Conservation (phyloP, 2,113 vertebrate genomes). For the Hydropotes inermis region DNA sequence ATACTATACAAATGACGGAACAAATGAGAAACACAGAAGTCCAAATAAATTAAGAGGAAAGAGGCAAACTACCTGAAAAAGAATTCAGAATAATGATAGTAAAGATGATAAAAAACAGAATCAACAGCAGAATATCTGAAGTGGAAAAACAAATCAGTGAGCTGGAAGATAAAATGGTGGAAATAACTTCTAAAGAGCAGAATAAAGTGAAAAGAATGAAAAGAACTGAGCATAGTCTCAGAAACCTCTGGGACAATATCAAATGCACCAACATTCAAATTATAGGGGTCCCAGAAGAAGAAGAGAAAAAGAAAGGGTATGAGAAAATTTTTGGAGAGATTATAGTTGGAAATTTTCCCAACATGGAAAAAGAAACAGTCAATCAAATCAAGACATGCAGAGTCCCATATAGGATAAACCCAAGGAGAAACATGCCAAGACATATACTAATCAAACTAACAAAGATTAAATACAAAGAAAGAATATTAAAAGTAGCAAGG, state of each 20-base stretch:
- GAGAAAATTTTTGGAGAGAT: not conserved
- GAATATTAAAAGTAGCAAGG: not conserved
- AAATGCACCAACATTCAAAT: not conserved
- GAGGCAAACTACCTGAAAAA: not conserved
- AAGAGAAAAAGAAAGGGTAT: not conserved
- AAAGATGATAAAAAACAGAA: not conserved
- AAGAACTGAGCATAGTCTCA: not conserved
- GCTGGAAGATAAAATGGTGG: not conserved
- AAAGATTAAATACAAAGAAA: not conserved
- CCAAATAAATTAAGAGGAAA: not conserved
- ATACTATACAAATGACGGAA: not conserved
- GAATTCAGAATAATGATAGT: not conserved
- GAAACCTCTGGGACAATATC: not conserved
- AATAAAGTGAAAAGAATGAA: not conserved
- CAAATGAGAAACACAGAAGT: not conserved
- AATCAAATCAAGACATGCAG: not conserved
- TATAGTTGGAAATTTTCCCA: not conserved
- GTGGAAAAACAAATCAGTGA: fast-evolving
- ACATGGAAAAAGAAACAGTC: not conserved
- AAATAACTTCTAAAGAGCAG: not conserved
- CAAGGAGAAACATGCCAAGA: not conserved
- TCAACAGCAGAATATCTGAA: not conserved
- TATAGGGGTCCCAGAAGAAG: not conserved
- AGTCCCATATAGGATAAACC: not conserved
- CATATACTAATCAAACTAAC: not conserved